Base-by-base conservation (phyloP, 2,797 vertebrate genomes). In the Caiman crocodilus region DNA sequence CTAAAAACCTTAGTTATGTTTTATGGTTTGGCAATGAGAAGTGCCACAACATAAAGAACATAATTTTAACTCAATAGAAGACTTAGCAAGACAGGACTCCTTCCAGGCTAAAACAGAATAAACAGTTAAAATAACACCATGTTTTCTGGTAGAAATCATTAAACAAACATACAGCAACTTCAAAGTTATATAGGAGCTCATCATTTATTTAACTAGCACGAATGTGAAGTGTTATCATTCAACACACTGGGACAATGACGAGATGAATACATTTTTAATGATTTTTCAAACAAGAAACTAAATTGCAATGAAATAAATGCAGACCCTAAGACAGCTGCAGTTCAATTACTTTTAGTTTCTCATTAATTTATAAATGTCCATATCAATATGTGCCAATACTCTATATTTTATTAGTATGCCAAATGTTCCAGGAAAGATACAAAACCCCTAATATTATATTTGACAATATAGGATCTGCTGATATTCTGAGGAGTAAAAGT, bases 31-130 rank as follows among this genome's bases (percentile, higher is more conserved):
- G 95, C 89, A 96, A 96, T 73, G 69, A 30, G 20, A 58, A 57
- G 15, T 94, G 91, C 94, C 93, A 90, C 85, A 95, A 96, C 84
- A 89, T 13, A 93, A 23, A 96, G 81, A 95, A 91, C 56, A 73
- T 82, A 76, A 88, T 86, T 92, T 94, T 89, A 96, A 95, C 60
- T 90, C 88, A 93, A 94, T 92, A 91, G 80, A 84, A 86, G 86
- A 93, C 95, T 67, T 79, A 87, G 76, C 76, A 95, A 93, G 92
- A 95, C 95, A 94, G 63, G 82, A 69, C 50, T 77, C 83, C 35
- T 61, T 94, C 95, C 95, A 94, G 77, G 94, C 90, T 79, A 71
- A 69, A 85, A 65, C 35, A 61, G 85, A 90, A 84, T 90, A 67
- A 63, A 25, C 18, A 56, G 18, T 64, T 60, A 64, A 85, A 56